Conservation (phyloP, 2,888 invertebrate species). For the Dinocampus coccinellae region DNA sequence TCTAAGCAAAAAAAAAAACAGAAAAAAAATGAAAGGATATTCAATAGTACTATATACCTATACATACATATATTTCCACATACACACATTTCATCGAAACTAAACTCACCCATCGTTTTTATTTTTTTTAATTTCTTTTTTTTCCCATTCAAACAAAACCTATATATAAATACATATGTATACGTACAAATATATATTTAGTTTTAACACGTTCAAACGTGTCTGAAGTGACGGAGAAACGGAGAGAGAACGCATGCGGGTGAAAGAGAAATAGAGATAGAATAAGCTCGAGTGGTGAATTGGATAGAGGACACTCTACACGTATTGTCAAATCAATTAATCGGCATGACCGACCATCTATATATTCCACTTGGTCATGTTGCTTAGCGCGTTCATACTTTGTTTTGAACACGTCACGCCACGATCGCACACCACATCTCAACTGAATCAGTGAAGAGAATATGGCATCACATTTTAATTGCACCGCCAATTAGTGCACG, state of each 20-base stretch:
- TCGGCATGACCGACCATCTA: slow-evolving; percentile 19
- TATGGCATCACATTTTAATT: slow-evolving; percentile 61
- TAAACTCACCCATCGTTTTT: not conserved
- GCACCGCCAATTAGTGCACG: slow-evolving; percentile 67
- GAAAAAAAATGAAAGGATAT: not conserved
- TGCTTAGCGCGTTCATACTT: slow-evolving; percentile 39
- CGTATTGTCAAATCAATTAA: slow-evolving; percentile 15
- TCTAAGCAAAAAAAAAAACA: not conserved
- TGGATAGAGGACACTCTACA: not conserved
- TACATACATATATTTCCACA: not conserved
- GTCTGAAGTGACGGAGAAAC: not conserved
- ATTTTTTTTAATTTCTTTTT: not conserved
- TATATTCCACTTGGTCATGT: slow-evolving; percentile 10
- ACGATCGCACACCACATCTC: slow-evolving; percentile 8
- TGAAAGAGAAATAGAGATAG: not conserved
- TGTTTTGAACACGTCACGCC: slow-evolving; percentile 53
- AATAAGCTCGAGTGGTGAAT: not conserved
- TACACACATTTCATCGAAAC: not conserved
- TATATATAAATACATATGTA: not conserved
- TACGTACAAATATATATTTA: too few relatives aligned
- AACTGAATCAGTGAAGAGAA: slow-evolving; percentile 19
- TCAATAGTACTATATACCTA: not conserved
- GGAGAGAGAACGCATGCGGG: not conserved
- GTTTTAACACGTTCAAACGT: not conserved
- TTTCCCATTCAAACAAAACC: not conserved